A percentile compares a stretch with the other conserved stretches of the same genome.
Evolutionary conservation across 30 jellyfish, hydroid and myxozoan species (phyloP).

Genomic region (Pseudorhiza aurosa): DNA sequence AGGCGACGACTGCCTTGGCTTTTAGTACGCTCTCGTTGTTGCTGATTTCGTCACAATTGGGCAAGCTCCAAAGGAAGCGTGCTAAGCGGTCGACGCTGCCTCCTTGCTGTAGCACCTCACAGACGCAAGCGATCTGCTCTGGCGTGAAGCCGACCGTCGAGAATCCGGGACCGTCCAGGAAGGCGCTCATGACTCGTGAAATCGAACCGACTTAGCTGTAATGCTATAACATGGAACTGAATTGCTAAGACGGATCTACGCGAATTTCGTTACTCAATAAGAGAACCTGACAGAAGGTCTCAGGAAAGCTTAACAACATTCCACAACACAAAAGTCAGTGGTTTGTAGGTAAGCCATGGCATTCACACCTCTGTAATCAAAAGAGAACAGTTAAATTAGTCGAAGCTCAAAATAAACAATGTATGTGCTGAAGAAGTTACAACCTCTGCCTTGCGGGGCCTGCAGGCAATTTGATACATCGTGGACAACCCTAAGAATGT

Average conservation of each 20-base stretch:
- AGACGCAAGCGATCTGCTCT: conserved; percentile 96
- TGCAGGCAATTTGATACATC: conserved; percentile 58
- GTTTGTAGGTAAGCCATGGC: conserved; percentile 78
- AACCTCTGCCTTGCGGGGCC: conserved; percentile 69
- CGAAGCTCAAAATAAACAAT: conserved; percentile 71
- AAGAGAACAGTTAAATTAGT: conserved; percentile 67
- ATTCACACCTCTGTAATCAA: conserved; percentile 81
- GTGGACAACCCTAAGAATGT: conserved; percentile 43
- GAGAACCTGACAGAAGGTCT: conserved; percentile 62
- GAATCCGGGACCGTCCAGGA: conserved; percentile 66
- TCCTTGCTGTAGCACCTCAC: conserved; percentile 93
- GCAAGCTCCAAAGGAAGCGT: conserved; percentile 93
- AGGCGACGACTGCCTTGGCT: conserved; percentile 94
- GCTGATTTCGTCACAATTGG: conserved; percentile 85
- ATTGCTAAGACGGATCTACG: conserved; percentile 24
- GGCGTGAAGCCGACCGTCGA: conserved; percentile 85
- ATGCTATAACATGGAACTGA: conserved; percentile 62
- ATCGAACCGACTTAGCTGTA: conserved; percentile 66
- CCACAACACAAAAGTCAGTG: conserved; percentile 69
- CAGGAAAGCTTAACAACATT: conserved; percentile 67
- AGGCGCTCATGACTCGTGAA: conserved; percentile 71
- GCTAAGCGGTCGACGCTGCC: conserved; percentile 94
- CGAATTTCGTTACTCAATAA: conserved; percentile 64
- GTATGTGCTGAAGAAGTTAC: conserved; percentile 49
- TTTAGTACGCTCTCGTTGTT: conserved; percentile 82